Evolutionary conservation across 2,113 vertebrate genomes (phyloP), one percentile per base, ranked within the genome.

Genomic region (Sigmodon hispidus): DNA sequence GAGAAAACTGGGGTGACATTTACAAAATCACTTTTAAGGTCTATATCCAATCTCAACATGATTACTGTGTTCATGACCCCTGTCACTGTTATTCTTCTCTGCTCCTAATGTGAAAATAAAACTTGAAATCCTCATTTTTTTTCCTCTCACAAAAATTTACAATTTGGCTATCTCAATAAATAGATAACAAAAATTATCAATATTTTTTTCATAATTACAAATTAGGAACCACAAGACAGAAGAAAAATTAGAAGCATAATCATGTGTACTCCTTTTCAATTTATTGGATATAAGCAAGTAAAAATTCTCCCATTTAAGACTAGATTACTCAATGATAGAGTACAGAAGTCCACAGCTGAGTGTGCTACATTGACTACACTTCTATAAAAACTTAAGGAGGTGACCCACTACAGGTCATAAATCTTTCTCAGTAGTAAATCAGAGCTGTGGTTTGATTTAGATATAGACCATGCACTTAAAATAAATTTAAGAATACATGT

Each of bases 101-200:
- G 34, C 52, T 96, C 69, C 9, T 45, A 89, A 61, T 26, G 3
- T 57, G 87, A 80, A 86, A 92, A 90, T 50, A 92, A 76, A 80
- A 65, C 15, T 11, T 63, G 5, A 57, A 57, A 50, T 84, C 52
- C 4, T 79, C 31, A 69, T 21, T 92, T 86, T 34, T 81, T 26
- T 81, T 70, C 72, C 43, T 86, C 36, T 59, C 21, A 87, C 55
- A 31, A 86, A 5, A 50, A 77, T 16, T 85, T 57, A 21, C 3
- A 69, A 19, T 48, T 48, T 29, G 52, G 11, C 3, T 15, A 57
- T 52, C 26, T 91, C 19, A 84, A 40, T 40, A 5, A 19, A 50
- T 13, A 80, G 15, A 43, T 45, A 87, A 86, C 10, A 70, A 11
- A 91, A 36, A 65, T 92, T 86, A 61, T 29, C 79, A 86, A 55